Conservation (phyloP, 2,797 vertebrate genomes). For the Alca torda region DNA sequence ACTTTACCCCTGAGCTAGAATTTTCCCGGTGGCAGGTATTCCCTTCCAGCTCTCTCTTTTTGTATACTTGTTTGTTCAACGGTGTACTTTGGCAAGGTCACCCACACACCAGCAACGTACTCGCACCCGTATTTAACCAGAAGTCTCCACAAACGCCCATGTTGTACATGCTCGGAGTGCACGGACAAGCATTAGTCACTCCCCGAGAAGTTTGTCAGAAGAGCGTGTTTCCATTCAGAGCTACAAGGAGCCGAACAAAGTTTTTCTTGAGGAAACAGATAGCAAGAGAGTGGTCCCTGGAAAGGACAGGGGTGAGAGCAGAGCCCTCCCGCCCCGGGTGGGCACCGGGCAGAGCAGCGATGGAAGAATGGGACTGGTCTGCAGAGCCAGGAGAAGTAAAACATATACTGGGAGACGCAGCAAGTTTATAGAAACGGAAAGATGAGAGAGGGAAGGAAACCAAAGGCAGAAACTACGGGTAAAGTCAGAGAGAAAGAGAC, state of each 20-base stretch:
- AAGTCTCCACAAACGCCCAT: not conserved
- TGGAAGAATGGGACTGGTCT: not conserved
- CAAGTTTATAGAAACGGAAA: not conserved
- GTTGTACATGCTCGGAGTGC: not conserved
- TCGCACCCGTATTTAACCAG: not conserved
- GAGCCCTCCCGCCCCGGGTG: not conserved
- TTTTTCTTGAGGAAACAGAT: not conserved
- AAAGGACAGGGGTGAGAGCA: not conserved
- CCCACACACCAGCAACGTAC: not conserved
- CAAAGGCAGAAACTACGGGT: not conserved
- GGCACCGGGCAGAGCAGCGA: not conserved
- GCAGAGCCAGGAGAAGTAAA: not conserved
- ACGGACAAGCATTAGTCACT: not conserved
- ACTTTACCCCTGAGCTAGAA: not conserved
- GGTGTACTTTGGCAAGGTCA: not conserved
- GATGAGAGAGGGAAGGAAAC: not conserved
- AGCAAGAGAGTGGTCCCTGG: not conserved
- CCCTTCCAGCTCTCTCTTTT: not conserved
- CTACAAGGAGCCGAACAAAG: constrained; percentile 5
- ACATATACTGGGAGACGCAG: not conserved
- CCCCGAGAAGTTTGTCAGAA: not conserved
- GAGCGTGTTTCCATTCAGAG: not conserved
- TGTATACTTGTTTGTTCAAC: not conserved
- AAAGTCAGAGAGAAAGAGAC: not conserved
- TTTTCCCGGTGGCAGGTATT: not conserved